These are phyloP conservation scores for Pomacea canaliculata DNA, from an alignment of 2,888 invertebrate species.

Conservation along the genomic window DNA sequence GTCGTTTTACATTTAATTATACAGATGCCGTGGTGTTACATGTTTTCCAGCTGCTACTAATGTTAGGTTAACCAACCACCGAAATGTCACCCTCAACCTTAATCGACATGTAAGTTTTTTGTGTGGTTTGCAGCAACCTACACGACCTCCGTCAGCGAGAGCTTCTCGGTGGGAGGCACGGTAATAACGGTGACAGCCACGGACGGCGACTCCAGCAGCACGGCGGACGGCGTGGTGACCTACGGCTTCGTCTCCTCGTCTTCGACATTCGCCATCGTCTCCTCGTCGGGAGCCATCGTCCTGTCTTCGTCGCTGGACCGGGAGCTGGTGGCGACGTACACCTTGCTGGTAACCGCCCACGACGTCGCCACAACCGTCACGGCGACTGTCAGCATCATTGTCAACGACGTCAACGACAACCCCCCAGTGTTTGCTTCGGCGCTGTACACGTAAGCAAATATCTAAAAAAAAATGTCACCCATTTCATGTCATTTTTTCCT, in stretches of 20 bases:
- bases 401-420: conserved; percentile 62
- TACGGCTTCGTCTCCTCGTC: conserved; percentile 43
- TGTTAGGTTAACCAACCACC: too few species aligned
- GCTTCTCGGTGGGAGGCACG: conserved; percentile 32
- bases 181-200: conserved; percentile 39
- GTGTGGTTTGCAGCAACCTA: conserved; percentile 31
- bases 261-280: conserved; percentile 44
- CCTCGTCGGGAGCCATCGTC: conserved; percentile 39
- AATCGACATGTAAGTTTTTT: too few species aligned
- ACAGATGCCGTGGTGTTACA: too few species aligned
- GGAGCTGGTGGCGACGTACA: conserved; percentile 37
- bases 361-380: conserved; percentile 44
- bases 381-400: conserved; percentile 48
- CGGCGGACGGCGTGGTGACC: conserved; percentile 36
- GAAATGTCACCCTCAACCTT: too few species aligned
- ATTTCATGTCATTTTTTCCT: neutral
- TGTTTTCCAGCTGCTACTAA: too few species aligned
- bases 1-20: too few species aligned
- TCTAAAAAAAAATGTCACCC: neutral
- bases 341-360: conserved; percentile 42
- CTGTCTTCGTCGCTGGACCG: conserved; percentile 39
- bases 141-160: conserved; percentile 35
- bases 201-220: conserved; percentile 44
- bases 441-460: conserved; percentile 38
- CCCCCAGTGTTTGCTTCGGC: conserved; percentile 42